Conservation (phyloP, 2,797 vertebrate genomes). For the Tympanoctomys barrerae region DNA sequence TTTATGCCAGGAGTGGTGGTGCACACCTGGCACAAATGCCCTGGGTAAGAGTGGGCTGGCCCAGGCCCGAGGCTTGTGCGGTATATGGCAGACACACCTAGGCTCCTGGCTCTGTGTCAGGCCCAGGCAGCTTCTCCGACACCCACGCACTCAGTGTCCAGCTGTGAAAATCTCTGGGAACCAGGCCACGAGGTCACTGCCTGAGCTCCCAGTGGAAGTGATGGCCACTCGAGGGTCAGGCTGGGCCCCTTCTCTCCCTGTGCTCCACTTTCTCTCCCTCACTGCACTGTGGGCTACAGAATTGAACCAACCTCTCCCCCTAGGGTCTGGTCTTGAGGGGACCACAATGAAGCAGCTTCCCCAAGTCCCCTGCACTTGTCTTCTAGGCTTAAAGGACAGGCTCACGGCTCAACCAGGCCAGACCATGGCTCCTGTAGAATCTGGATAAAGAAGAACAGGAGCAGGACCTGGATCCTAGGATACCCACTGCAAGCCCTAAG, state of each 20-base stretch:
- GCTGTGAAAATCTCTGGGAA: neutral
- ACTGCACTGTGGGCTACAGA: accelerated
- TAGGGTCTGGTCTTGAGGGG: accelerated
- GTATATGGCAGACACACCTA: neutral
- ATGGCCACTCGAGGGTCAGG: neutral
- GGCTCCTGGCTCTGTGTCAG: neutral
- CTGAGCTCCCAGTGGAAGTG: neutral
- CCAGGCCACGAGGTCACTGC: neutral
- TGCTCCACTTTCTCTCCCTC: neutral
- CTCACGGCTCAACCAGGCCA: neutral
- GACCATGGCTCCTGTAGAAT: neutral
- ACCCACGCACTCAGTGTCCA: neutral
- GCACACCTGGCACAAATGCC: neutral
- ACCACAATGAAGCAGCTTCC: accelerated
- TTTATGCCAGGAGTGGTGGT: neutral
- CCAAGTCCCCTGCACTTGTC: accelerated
- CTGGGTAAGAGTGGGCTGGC: neutral
- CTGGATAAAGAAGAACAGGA: neutral
- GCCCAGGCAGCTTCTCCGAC: neutral
- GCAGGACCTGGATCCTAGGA: neutral
- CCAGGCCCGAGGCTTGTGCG: neutral
- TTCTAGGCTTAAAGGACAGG: neutral
- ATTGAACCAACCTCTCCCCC: neutral
- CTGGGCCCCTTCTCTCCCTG: neutral
- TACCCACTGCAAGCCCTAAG: neutral